These are phyloP conservation scores for Porphyrio hochstetteri DNA, from an alignment of 2,113 vertebrate species.

Conservation along the genomic window DNA sequence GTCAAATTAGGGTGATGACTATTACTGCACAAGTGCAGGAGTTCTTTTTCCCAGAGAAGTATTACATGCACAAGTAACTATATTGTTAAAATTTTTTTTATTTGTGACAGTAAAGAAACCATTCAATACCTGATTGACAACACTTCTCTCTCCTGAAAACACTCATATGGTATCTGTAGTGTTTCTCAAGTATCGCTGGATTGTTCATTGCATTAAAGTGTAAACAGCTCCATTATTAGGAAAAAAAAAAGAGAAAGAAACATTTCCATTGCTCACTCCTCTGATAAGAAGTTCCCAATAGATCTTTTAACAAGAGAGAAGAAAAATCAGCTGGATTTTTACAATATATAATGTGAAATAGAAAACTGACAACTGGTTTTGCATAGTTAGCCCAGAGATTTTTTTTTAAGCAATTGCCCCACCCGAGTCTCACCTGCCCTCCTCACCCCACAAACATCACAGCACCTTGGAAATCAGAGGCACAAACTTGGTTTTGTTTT, in stretches of 20 bases:
- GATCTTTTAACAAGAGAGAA: conserved; percentile 34
- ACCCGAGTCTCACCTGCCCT: not conserved
- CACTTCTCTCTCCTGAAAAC: conserved; percentile 57
- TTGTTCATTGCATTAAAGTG: conserved; percentile 67
- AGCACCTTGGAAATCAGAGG: conserved; percentile 78
- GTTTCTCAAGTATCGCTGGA: conserved; percentile 69
- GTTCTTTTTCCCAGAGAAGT: conserved; percentile 38
- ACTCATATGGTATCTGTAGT: conserved; percentile 37
- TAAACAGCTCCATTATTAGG: conserved; percentile 58
- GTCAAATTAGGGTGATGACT: not conserved
- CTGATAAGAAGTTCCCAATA: conserved; percentile 37
- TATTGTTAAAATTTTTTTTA: conserved; percentile 72
- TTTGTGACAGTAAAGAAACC: conserved; percentile 79
- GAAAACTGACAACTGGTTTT: conserved; percentile 43
- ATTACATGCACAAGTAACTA: conserved; percentile 61
- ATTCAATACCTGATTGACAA: conserved; percentile 69
- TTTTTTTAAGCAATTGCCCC: not conserved
- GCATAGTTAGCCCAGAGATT: conserved; percentile 50
- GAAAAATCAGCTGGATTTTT: conserved; percentile 36
- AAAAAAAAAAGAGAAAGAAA: not conserved
- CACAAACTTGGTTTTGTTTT: conserved; percentile 69
- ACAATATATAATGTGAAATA: conserved; percentile 55
- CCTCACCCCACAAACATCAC: conserved; percentile 38
- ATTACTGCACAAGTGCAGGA: not conserved
- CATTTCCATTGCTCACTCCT: conserved; percentile 36